phyloP scores from a whole-genome alignment of 2,797 vertebrate genomes.

The Thamnophis elegans region DNA sequence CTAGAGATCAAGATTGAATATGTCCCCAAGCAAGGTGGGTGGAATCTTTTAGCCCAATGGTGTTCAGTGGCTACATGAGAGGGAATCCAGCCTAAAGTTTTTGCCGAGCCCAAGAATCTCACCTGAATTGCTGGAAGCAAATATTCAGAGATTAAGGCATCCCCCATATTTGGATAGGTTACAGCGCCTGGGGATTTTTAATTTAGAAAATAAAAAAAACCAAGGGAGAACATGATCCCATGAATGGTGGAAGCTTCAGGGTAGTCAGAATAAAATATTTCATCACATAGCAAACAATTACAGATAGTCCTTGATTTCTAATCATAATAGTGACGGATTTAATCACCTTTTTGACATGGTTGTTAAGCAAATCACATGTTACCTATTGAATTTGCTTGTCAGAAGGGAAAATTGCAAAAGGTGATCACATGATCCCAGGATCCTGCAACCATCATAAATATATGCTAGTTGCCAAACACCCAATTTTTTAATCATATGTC shows the following conservation, averaged over 20 bases:
- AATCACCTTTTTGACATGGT: background rate
- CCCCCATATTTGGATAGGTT: background rate
- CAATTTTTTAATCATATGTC: background rate
- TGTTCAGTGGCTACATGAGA: background rate
- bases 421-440: background rate
- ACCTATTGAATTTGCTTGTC: background rate
- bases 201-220: background rate
- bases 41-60: background rate
- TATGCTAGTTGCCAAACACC: background rate
- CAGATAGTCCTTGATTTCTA: background rate
- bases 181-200: background rate
- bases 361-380: background rate
- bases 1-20: slow-evolving; percentile 45
- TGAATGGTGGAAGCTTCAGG: background rate
- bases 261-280: background rate
- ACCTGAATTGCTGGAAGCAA: background rate
- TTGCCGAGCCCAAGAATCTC: background rate
- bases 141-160: background rate
- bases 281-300: background rate
- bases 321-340: background rate
- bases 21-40: slow-evolving; percentile 42
- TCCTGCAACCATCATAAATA: background rate
- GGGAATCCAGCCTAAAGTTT: background rate
- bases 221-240: background rate
- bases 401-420: background rate